These are phyloP conservation scores for Euphydryas editha DNA, from an alignment of 2,888 invertebrate genomes.

Conservation along the genomic window DNA sequence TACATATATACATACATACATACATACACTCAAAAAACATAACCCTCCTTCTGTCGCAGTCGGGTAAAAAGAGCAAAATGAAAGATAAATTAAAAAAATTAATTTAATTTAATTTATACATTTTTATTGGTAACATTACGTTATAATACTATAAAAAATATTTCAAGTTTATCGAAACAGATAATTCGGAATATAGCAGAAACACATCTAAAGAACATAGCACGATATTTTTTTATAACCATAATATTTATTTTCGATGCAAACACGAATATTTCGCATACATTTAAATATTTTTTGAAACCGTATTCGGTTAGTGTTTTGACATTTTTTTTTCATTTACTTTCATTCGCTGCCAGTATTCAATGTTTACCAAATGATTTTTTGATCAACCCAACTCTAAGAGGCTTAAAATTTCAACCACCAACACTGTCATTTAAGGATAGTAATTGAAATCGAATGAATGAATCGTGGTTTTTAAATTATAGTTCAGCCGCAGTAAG, in stretches of 20 bases:
- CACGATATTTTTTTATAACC: constrained; percentile 6
- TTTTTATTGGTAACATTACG: too few species aligned
- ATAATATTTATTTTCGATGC: constrained; percentile 9
- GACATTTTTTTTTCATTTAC: constrained; percentile 1
- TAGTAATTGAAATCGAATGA: constrained; percentile 10
- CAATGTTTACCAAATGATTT: constrained; percentile 9
- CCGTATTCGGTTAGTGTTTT: neutral
- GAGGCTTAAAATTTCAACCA: constrained; percentile 30
- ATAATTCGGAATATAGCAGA: neutral
- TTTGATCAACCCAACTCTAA: constrained; percentile 12
- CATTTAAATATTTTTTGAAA: constrained; percentile 10
- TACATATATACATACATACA: too few species aligned
- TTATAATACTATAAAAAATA: neutral
- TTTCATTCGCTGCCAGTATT: constrained; percentile 10
- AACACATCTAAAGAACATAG: neutral
- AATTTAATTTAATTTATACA: too few species aligned
- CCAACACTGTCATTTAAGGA: constrained; percentile 4
- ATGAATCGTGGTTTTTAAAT: neutral
- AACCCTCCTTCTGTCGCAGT: too few species aligned
- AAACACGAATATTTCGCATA: constrained; percentile 14
- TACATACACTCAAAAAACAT: too few species aligned
- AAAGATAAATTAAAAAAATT: too few species aligned
- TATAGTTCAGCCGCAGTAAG: too few species aligned
- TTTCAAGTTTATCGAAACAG: neutral
- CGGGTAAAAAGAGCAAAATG: too few species aligned